Evolutionary conservation across 2,888 invertebrate species (phyloP).

Genomic region (Drosophila prostipennis): DNA sequence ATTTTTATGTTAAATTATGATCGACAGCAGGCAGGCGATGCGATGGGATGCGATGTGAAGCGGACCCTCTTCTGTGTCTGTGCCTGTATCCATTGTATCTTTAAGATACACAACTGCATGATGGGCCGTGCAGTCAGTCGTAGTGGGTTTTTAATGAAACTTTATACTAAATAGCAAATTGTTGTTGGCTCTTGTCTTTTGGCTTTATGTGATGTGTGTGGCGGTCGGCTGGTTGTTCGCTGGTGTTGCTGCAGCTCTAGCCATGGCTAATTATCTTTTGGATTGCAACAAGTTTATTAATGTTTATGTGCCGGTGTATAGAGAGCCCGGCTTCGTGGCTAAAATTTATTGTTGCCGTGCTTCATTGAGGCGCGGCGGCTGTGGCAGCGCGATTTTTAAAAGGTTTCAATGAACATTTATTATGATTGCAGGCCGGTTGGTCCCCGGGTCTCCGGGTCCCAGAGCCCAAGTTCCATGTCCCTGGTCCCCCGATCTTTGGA

Average conservation of each 20-base stretch:
- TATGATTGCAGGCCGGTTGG: constrained; percentile 68
- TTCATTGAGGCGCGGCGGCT: constrained; percentile 75
- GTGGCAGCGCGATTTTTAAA: constrained; percentile 78
- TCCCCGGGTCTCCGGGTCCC: not conserved
- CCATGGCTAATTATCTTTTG: constrained; percentile 77
- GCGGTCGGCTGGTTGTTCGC: constrained; percentile 7
- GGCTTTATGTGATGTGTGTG: constrained; percentile 21
- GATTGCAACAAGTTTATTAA: constrained; percentile 80
- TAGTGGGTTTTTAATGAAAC: constrained; percentile 76
- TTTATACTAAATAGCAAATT: constrained; percentile 78
- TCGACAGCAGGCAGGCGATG: constrained; percentile 77
- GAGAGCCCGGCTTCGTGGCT: constrained; percentile 48
- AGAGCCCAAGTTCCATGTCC: not conserved
- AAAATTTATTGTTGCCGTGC: constrained; percentile 77
- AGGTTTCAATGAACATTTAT: constrained; percentile 80
- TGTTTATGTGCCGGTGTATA: constrained; percentile 66
- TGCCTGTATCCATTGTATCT: constrained; percentile 20
- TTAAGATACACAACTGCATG: constrained; percentile 15
- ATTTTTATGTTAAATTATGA: constrained; percentile 80
- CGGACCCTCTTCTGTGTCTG: constrained; percentile 1
- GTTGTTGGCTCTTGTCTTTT: constrained; percentile 52
- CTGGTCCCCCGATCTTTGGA: not conserved
- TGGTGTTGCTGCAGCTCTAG: constrained; percentile 59
- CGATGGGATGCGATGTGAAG: not conserved
- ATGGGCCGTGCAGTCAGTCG: constrained; percentile 10